Base-by-base conservation (phyloP, 1,140 invertebrate species). In the Hylaeus volcanicus region DNA sequence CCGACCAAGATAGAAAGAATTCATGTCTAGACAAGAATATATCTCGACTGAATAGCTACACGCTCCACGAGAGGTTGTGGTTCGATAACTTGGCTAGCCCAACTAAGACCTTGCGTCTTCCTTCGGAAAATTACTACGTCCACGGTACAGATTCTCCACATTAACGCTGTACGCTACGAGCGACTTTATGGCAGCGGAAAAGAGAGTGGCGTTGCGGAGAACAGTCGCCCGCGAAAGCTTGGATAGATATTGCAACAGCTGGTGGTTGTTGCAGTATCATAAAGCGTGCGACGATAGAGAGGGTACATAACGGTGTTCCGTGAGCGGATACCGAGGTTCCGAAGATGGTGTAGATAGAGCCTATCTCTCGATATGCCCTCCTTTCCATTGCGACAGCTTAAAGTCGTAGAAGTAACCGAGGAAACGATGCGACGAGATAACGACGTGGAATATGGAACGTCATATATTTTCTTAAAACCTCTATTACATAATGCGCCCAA, bases 171-270 rank as follows among this genome's bases (percentile, higher is more conserved):
- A 51, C 51, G 51, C 9, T 1, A 11, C 51, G 51, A 11, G 8
- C 9, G 51, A 1, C 6, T 51, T 51, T 51, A 51, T 11, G 9
- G 8, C 48, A 37, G 3, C 5, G 8, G 11, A 48, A 53, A 74
- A 63, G 43, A 48, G 48, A 73, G 12, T 0, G n/a, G 14, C 26
- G 60, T 15, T 26, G 26, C 12, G 71, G 43, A 14, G 72, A 53
- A 48, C 26, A n/a, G 83, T 84, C 56, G 83, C 26, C 71, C 48
- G 45, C 60, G 45, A 55, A 66, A 68, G 66, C 64, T 60, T 48
- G 66, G 76, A 75, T 75, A 75, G 81, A 85, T 85, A 83, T 83
- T 74, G 81, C 69, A 84, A 80, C 82, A 77, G 72, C 71, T 83
- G 26, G 72, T 71, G 60, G 78, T 79, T 79, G 73, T 83, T 65